Percentiles rank a stretch among this genome's conserved stretches.
Conservation (phyloP, 2,113 vertebrate genomes). For the Clarias magur region DNA sequence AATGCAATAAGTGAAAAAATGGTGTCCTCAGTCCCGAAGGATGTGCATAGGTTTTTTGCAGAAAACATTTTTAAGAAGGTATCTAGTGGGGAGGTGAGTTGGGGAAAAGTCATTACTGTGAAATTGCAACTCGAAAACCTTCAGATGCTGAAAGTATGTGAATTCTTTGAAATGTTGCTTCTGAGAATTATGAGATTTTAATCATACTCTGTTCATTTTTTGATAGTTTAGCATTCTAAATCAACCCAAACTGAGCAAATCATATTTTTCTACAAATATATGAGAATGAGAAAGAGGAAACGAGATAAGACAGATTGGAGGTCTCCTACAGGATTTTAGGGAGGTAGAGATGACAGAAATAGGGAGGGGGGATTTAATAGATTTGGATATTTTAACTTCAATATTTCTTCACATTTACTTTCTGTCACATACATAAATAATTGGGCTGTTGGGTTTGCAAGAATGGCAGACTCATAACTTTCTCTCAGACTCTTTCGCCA, state of each 20-base stretch:
- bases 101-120: background rate
- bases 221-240: background rate
- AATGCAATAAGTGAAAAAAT: conserved; percentile 29
- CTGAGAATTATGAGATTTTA: background rate
- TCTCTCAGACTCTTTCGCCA: background rate
- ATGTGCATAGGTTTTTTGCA: conserved; percentile 13
- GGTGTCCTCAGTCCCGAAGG: background rate
- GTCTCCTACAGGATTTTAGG: conserved; percentile 17
- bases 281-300: background rate
- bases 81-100: background rate
- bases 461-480: background rate
- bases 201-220: conserved; percentile 10
- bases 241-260: background rate
- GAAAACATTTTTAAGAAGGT: conserved; percentile 4
- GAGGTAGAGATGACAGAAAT: conserved; percentile 16
- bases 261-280: conserved; percentile 14
- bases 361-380: conserved; percentile 35
- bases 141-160: background rate
- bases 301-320: background rate
- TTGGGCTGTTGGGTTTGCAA: background rate
- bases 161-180: conserved; percentile 31
- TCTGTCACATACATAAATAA: background rate
- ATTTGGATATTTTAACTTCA: conserved; percentile 22
- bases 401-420: background rate
- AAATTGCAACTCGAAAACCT: conserved; percentile 17